Percentiles rank a stretch among this genome's conserved stretches.
These are phyloP conservation scores for Drosophila eohydei DNA, from an alignment of 2,888 invertebrate genomes.

Conservation along the genomic window DNA sequence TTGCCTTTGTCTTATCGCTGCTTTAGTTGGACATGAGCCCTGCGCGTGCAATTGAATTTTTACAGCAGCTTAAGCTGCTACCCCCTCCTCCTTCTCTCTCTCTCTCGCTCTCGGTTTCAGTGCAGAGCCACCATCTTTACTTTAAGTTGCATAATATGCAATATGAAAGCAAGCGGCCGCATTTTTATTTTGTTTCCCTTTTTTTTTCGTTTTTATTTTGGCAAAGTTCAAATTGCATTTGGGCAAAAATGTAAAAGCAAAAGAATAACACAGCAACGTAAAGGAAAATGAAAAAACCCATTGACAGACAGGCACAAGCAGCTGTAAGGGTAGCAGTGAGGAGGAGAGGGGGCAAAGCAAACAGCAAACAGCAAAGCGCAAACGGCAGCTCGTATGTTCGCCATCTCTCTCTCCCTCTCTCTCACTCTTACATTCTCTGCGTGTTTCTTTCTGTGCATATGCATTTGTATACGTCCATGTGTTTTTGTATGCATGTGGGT, in stretches of 20 bases:
- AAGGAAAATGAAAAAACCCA: conserved; percentile 49
- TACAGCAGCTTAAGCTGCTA: conserved; percentile 54
- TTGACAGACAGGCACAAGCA: conserved; percentile 44
- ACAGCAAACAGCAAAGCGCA: conserved; percentile 49
- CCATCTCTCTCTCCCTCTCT: conserved; percentile 3
- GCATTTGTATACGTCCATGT: conserved; percentile 9
- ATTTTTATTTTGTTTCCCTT: conserved; percentile 19
- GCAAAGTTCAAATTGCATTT: conserved; percentile 75
- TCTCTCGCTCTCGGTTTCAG: not conserved
- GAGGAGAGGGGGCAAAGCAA: conserved; percentile 4
- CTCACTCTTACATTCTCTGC: not conserved
- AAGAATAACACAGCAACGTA: conserved; percentile 36
- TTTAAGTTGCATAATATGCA: conserved; percentile 49
- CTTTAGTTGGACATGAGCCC: conserved; percentile 49
- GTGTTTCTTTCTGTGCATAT: conserved; percentile 6
- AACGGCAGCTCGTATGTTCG: conserved; percentile 42
- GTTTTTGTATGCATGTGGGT: conserved; percentile 13
- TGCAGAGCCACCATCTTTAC: conserved; percentile 2
- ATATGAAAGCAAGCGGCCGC: conserved; percentile 46
- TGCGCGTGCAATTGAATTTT: conserved; percentile 69
- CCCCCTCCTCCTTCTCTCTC: not conserved
- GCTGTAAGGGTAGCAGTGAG: not conserved
- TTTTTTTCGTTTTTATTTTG: conserved; percentile 9
- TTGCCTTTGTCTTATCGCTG: conserved; percentile 53
- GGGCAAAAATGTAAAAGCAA: conserved; percentile 43